Evolutionary conservation across 1,140 invertebrate species (phyloP), one percentile per base, ranked within the genome.

Genomic region (Meloidogyne hapla): DNA sequence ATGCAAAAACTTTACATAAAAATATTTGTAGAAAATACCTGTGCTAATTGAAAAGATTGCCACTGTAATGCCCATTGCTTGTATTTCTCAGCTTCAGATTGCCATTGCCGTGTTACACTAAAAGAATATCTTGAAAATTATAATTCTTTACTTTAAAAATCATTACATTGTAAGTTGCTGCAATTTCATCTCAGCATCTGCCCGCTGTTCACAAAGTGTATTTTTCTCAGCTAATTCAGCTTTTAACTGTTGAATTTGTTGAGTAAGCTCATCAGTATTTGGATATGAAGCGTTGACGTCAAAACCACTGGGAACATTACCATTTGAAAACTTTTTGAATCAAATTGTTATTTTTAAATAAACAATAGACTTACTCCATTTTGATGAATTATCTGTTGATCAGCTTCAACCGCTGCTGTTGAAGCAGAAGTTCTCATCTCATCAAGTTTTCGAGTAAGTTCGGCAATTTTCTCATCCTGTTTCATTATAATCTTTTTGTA

Each of bases 401-500:
- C 73, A 23, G 69, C 42, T 56, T 96, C 93, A 42, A 45, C 70
- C 69, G 25, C 64, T 64, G 18, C 9, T 56, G 15, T 13, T 9
- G 70, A n/a, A 25, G n/a, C 1, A 66, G 18, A 6, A 88, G 94
- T 93, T 83, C 91, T 92, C 13, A 95, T 88, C 83, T 93, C 92
- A 12, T 91, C 91, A 68, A 94, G 91, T 13, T 92, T 90, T 12
- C 91, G 88, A 81, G 90, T 89, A 42, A 93, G 88, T 87, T 94
- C 92, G 62, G 91, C 90, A 2, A 94, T 87, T 82, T 92, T 90
- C 56, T 88, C 83, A 90, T 93, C 88, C 89, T 95, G 94, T 84
- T 94, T 92, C 68, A 93, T 90, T 76, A 95, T 96, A 26, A 96
- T 88, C 79, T 92, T 92, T 90, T 96, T 96, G 88, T 95, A 96